Evolutionary conservation across 2,113 vertebrate species (phyloP).

Genomic region (Labeo rohita): DNA sequence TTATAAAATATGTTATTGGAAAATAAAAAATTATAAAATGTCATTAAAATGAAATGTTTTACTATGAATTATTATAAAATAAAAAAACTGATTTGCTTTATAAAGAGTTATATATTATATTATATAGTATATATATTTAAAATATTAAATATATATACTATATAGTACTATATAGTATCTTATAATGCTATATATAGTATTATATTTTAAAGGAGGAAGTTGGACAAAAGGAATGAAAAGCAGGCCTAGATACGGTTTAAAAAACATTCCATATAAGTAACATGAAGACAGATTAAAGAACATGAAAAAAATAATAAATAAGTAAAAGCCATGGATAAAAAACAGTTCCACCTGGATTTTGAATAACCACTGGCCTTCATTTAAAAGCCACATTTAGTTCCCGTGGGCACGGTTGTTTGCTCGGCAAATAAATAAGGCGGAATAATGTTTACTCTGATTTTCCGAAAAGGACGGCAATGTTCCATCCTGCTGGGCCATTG

Average conservation of each 20-base stretch:
- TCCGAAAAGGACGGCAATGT: conserved; percentile 61
- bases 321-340: background rate
- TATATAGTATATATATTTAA: too few relatives aligned
- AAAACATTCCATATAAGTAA: background rate
- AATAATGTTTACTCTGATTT: conserved; percentile 60
- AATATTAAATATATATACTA: too few relatives aligned
- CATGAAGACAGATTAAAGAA: background rate
- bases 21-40: background rate
- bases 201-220: background rate
- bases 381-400: conserved; percentile 1
- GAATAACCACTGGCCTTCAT: conserved; percentile 13
- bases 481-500: conserved; percentile 69
- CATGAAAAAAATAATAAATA: background rate
- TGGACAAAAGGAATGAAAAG: background rate
- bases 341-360: conserved; percentile 8
- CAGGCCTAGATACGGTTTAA: background rate
- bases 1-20: too few relatives aligned
- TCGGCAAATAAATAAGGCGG: conserved; percentile 38
- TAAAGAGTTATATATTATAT: background rate
- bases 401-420: background rate
- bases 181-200: too few relatives aligned
- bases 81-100: background rate
- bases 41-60: too few relatives aligned
- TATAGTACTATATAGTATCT: too few relatives aligned
- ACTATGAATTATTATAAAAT: background rate